These are phyloP conservation scores for Pissodes strobi DNA, from an alignment of 1,140 invertebrate species.

Conservation along the genomic window DNA sequence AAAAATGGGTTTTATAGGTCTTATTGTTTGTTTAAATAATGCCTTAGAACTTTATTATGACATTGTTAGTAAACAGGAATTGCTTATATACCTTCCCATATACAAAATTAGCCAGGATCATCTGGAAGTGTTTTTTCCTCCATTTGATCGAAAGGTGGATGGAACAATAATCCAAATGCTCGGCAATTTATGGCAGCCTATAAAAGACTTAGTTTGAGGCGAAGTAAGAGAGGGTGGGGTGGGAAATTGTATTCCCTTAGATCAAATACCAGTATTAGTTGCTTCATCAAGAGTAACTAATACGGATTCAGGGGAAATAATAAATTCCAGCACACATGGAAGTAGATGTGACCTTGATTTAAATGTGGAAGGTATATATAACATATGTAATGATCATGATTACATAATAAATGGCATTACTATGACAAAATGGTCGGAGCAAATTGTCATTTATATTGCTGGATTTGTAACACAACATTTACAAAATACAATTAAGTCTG, in stretches of 20 bases:
- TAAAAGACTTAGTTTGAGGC: slow-evolving; percentile 8
- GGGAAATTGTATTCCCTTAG: too few relatives aligned
- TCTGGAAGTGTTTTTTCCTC: slow-evolving; percentile 5
- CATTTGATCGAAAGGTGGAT: not conserved
- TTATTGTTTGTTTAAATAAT: slow-evolving; percentile 8
- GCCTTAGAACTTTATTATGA: not conserved
- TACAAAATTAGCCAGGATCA: slow-evolving; percentile 19
- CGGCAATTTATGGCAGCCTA: not conserved
- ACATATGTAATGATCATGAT: not conserved
- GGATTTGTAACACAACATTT: not conserved
- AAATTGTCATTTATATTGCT: not conserved
- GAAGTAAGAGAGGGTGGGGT: slow-evolving; percentile 8
- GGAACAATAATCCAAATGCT: too few relatives aligned
- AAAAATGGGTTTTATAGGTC: slow-evolving; percentile 18
- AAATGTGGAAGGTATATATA: too few relatives aligned
- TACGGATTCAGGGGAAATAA: not conserved
- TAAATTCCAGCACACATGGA: not conserved
- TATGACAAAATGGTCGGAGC: not conserved
- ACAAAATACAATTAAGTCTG: not conserved
- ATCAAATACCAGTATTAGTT: not conserved
- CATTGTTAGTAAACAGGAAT: not conserved
- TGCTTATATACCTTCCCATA: not conserved
- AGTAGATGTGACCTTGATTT: too few relatives aligned
- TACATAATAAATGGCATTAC: not conserved
- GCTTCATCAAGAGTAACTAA: not conserved